Conservation (phyloP, 2,888 invertebrate species). For the Mythimna loreyi region DNA sequence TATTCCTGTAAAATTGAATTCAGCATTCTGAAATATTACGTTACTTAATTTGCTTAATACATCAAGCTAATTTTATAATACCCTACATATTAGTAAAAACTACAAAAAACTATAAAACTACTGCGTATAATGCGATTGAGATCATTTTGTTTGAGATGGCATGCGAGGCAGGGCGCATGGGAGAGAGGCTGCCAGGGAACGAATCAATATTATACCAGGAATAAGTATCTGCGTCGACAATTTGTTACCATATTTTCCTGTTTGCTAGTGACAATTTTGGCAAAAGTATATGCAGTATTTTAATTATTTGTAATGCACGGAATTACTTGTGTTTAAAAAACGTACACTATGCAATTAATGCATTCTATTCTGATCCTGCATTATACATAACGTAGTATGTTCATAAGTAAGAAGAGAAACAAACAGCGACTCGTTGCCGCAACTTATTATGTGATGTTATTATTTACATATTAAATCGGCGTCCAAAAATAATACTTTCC, state of each 20-base stretch:
- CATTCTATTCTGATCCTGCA: not conserved
- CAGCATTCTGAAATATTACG: not conserved
- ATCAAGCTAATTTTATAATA: not conserved
- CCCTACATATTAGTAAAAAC: not conserved
- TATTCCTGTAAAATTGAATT: not conserved
- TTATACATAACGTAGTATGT: not conserved
- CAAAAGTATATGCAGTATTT: not conserved
- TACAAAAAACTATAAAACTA: constrained; percentile 8
- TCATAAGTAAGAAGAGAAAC: not conserved
- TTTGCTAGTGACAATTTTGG: not conserved
- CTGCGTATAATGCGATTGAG: constrained; percentile 1
- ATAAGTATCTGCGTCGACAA: constrained; percentile 8
- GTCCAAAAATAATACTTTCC: constrained; percentile 31
- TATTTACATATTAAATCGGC: not conserved
- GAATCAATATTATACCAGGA: constrained; percentile 75
- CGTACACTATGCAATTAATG: not conserved
- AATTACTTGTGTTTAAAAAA: not conserved
- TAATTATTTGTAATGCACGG: not conserved
- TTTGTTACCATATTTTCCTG: constrained; percentile 13
- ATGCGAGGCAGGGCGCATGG: constrained; percentile 78
- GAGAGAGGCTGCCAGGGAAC: constrained; percentile 79
- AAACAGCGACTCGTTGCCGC: not conserved
- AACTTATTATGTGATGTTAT: not conserved
- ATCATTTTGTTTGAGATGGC: constrained; percentile 61
- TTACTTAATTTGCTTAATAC: not conserved